A percentile compares a stretch with the other conserved stretches of the same genome.
Evolutionary conservation across 2,888 invertebrate species (phyloP).

Genomic region (Epicampocera succincta): DNA sequence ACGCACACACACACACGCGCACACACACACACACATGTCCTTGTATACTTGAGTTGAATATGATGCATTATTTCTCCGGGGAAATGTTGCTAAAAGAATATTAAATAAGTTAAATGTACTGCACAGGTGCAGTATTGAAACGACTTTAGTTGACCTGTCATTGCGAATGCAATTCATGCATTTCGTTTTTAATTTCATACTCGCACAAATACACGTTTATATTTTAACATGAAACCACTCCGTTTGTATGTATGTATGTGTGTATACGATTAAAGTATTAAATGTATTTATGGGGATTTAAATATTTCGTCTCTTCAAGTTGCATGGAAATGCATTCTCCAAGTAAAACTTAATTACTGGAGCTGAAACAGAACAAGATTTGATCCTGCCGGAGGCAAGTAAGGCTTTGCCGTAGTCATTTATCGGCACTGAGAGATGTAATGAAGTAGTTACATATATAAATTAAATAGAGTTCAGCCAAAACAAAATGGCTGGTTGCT

Average conservation of each 20-base stretch:
- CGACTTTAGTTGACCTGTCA: constrained; percentile 36
- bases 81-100: constrained; percentile 55
- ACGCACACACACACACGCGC: neutral
- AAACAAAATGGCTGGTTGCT: too few species aligned
- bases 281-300: too few species aligned
- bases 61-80: constrained; percentile 45
- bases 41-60: constrained; percentile 36
- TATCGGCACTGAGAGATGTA: too few species aligned
- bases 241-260: neutral
- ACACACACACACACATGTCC: constrained; percentile 10
- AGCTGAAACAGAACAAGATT: too few species aligned
- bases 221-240: too few species aligned
- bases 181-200: neutral
- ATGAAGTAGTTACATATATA: too few species aligned
- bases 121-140: constrained; percentile 28
- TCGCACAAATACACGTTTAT: neutral
- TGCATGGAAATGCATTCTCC: too few species aligned
- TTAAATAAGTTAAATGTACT: constrained; percentile 46
- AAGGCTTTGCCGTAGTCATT: too few species aligned
- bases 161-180: constrained; percentile 25
- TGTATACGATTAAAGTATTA: neutral
- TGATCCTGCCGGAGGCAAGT: too few species aligned
- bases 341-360: too few species aligned
- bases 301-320: too few species aligned
- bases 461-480: too few species aligned